phyloP scores from a whole-genome alignment of 2,797 vertebrate genomes.

The Anguilla megastoma region DNA sequence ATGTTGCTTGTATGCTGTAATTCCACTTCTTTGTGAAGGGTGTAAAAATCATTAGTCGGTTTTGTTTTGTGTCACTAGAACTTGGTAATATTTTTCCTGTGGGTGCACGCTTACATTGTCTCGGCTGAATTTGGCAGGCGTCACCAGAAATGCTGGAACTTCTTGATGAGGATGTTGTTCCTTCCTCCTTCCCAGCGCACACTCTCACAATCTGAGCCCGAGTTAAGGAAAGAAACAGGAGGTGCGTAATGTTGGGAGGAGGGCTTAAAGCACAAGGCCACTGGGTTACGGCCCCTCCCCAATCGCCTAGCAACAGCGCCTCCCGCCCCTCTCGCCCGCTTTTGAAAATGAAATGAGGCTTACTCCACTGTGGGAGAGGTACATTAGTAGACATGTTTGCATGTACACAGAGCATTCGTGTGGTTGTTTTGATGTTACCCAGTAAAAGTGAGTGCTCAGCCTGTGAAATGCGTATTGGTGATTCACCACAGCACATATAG shows the following conservation, averaged over 20 bases:
- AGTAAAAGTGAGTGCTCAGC: not conserved
- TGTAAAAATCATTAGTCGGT: not conserved
- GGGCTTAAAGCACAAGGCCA: not conserved
- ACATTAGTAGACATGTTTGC: not conserved
- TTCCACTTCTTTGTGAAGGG: not conserved
- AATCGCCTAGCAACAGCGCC: not conserved
- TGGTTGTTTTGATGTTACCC: not conserved
- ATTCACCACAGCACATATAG: not conserved
- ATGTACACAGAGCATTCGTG: not conserved
- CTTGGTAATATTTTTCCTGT: conserved; percentile 25
- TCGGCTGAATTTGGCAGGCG: conserved; percentile 34
- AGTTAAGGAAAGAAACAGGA: not conserved
- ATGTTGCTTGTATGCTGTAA: conserved; percentile 17
- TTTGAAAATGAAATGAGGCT: not conserved
- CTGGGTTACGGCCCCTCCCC: not conserved
- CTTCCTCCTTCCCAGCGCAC: not conserved
- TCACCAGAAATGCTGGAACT: conserved; percentile 36
- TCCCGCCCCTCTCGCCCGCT: not conserved
- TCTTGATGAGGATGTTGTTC: conserved; percentile 37
- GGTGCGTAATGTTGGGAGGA: not conserved
- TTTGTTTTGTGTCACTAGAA: not conserved
- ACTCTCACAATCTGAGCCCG: not conserved
- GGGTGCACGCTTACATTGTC: conserved; percentile 42
- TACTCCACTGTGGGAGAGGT: not conserved
- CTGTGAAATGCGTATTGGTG: not conserved